Percentiles rank a stretch among this genome's conserved stretches.
Evolutionary conservation across 2,888 invertebrate genomes (phyloP).

Genomic region (Tipula confusa): DNA sequence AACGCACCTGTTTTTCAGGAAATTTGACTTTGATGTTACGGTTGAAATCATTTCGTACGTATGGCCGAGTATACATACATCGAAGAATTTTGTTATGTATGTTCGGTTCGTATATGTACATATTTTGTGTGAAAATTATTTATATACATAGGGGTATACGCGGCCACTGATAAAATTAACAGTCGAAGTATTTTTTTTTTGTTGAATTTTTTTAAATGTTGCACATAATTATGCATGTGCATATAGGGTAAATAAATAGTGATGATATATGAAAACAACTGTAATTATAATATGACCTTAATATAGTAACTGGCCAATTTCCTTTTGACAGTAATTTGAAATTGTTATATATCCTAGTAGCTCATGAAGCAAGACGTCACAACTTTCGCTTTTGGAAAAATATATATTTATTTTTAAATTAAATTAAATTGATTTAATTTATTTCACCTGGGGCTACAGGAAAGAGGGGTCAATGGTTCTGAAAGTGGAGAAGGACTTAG

Average conservation of each 20-base stretch:
- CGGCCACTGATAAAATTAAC: neutral
- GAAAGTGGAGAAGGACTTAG: too few relatives aligned
- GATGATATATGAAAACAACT: neutral
- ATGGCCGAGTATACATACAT: neutral
- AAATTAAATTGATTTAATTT: too few relatives aligned
- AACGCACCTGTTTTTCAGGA: slow-evolving; percentile 30
- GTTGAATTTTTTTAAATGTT: neutral
- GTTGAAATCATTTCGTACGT: slow-evolving; percentile 26
- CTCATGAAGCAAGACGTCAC: too few relatives aligned
- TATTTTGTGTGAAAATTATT: neutral
- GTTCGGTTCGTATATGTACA: neutral
- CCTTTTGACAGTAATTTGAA: too few relatives aligned
- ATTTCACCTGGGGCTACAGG: too few relatives aligned
- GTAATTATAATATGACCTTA: neutral
- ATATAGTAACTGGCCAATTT: too few relatives aligned
- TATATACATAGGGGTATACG: neutral
- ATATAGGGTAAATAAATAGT: too few relatives aligned
- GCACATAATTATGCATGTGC: neutral
- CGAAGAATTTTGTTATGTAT: neutral
- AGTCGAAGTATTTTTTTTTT: neutral
- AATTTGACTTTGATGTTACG: slow-evolving; percentile 27
- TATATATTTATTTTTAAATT: too few relatives aligned
- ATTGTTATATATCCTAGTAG: too few relatives aligned
- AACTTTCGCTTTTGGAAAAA: too few relatives aligned
- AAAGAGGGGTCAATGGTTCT: too few relatives aligned